These are phyloP conservation scores for Pangasius macronema DNA, from an alignment of 2,797 vertebrate species.

Conservation along the genomic window DNA sequence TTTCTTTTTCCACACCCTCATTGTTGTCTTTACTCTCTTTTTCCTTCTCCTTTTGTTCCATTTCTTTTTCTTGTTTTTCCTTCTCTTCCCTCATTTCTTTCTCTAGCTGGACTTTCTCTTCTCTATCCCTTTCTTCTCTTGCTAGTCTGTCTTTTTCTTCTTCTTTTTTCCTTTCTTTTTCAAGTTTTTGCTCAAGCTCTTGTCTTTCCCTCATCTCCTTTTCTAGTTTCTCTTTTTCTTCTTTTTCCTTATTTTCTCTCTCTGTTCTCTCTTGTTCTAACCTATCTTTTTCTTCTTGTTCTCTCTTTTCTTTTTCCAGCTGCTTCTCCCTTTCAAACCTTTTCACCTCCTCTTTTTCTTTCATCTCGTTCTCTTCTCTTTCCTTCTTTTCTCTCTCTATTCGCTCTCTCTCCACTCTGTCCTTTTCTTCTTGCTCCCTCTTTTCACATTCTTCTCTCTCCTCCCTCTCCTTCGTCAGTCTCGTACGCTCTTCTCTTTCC, in stretches of 20 bases:
- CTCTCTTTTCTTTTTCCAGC: slow-evolving; percentile 7
- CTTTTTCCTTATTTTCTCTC: slow-evolving; percentile 19
- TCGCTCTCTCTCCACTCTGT: neutral
- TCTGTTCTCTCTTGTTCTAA: neutral
- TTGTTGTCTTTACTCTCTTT: neutral
- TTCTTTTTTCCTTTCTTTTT: slow-evolving; percentile 27
- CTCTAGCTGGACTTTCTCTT: neutral
- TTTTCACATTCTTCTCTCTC: slow-evolving; percentile 23
- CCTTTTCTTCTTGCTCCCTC: slow-evolving; percentile 19
- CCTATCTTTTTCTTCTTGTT: slow-evolving; percentile 20
- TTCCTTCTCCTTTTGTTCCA: slow-evolving; percentile 25
- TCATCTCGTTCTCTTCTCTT: slow-evolving; percentile 16
- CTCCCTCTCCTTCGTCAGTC: slow-evolving; percentile 21
- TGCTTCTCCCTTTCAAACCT: slow-evolving; percentile 25
- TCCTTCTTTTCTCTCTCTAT: slow-evolving; percentile 1
- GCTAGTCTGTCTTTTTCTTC: slow-evolving; percentile 13
- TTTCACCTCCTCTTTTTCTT: neutral
- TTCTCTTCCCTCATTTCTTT: slow-evolving; percentile 41
- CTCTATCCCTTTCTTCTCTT: neutral
- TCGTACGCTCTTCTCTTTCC: slow-evolving; percentile 36
- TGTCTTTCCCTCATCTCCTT: neutral
- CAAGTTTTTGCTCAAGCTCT: slow-evolving; percentile 16
- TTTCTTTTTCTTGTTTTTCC: slow-evolving; percentile 24
- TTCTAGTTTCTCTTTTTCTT: slow-evolving; percentile 5
- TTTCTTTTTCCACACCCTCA: slow-evolving; percentile 20